Base-by-base conservation (phyloP, 2,888 invertebrate genomes). In the Ecdyonurus torrentis region DNA sequence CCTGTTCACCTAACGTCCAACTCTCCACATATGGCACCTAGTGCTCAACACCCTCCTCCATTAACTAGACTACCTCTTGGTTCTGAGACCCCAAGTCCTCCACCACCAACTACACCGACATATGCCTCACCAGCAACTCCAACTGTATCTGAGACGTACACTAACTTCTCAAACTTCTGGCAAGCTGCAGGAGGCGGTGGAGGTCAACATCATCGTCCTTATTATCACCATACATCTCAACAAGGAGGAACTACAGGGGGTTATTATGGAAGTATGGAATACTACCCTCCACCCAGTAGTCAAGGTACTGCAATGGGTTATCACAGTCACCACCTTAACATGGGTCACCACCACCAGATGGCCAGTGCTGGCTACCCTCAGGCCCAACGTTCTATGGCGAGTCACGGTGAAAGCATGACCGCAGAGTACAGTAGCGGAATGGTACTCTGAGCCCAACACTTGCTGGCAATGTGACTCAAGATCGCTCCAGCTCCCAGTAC, bases 201-300 rank as follows among this genome's bases (percentile, higher is more conserved):
- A n/a, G 22, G 22, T 1, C 63, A 63, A 25, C 58, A 63, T 24
- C 59, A 63, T 50, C 59, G 63, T 10, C 59, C 63, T 10, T 63
- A 63, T n/a, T 55, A 55, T n/a, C 55, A 55, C 19, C 55, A 55
- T 5, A 5, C 5, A 37, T 5, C 7, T 37, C 5, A 7, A 22
- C 7, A 7, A n/a, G 19, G 7, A 5, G 55, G 55, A n/a, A 20
- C 7, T 22, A n/a, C 7, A 7, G 22, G 55, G 3, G 55, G 55
- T 7, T 55, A 55, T 19, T 63, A 63, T 59, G 63, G 63, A 24
- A 63, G 59, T 50, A 63, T 63, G 63, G 63, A 63, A 22, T 63
- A 63, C 50, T 63, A 59, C 59, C 63, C 59, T 10, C 63, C 63
- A 19, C 59, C 63, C 25, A 63, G 59, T 50, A 52, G 58, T 24